phyloP scores from a whole-genome alignment of 2,888 invertebrate species.

The Habrosyne pyritoides region DNA sequence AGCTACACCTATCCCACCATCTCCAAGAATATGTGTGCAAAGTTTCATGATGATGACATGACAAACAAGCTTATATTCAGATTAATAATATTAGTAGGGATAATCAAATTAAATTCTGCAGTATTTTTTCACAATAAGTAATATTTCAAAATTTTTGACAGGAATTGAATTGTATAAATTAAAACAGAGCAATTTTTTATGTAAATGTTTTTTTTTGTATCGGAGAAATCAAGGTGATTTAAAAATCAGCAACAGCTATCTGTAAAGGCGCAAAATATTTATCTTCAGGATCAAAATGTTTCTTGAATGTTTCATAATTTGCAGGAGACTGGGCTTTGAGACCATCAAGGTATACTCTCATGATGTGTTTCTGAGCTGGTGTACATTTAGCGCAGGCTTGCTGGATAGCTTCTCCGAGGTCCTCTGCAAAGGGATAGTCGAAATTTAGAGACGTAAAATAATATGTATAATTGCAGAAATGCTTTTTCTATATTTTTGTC shows the following conservation, averaged over 20 bases:
- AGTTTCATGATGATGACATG: too few species aligned
- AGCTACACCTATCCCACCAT: too few species aligned
- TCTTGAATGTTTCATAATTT: slow-evolving; percentile 72
- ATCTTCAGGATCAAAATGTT: slow-evolving; percentile 84
- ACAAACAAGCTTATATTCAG: too few species aligned
- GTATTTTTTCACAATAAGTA: too few species aligned
- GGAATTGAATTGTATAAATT: too few species aligned
- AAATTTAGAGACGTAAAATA: slow-evolving; percentile 1
- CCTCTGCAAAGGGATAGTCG: slow-evolving; percentile 72
- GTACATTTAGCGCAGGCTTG: slow-evolving; percentile 86
- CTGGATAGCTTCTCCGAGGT: slow-evolving; percentile 85
- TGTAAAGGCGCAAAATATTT: slow-evolving; percentile 80
- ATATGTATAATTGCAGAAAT: too few species aligned
- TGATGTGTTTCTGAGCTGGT: slow-evolving; percentile 84
- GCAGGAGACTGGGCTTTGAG: slow-evolving; percentile 75
- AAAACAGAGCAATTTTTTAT: neutral
- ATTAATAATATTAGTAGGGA: too few species aligned
- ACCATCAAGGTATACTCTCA: slow-evolving; percentile 82
- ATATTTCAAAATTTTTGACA: too few species aligned
- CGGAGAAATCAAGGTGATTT: neutral
- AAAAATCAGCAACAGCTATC: slow-evolving; percentile 42
- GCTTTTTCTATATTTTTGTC: too few species aligned
- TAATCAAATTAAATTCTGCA: too few species aligned
- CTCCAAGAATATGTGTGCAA: too few species aligned
- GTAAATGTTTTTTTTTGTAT: too few species aligned